Evolutionary conservation across 2,113 vertebrate genomes (phyloP), one percentile per base, ranked within the genome.

Genomic region (Carassius carassius): DNA sequence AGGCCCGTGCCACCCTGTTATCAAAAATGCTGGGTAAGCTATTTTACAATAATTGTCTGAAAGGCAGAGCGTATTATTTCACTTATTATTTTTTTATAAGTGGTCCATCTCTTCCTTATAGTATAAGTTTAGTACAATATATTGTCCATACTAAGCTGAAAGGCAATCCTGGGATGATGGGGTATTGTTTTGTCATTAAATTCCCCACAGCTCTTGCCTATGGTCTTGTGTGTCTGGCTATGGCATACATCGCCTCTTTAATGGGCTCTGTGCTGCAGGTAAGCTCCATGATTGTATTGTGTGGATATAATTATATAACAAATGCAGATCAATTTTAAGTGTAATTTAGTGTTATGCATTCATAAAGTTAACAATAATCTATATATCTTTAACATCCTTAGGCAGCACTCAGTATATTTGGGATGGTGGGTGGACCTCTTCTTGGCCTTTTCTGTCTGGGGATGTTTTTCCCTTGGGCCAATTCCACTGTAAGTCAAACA

Each of bases 371-470:
- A 25, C 16, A 76, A 0, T n/a, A 23, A 17, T 80, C 44, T 58
- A 56, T 72, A 21, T 81, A 14, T 73, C 5, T 63, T 58, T 32
- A 29, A 56, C 51, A 41, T 51, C 62, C 81, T 81, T 91, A 99
- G 98, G 98, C 97, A 0, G 97, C 98, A 72, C 92, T 99, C 89
- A 99, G 97, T 92, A 99, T 99, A 91, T 99, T 99, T 0, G 98
- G 98, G 83, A 99, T 99, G 96, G 93, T 99, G 21, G 98, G 98
- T 0, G 98, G 97, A 0, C 98, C 98, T 0, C 95, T 99, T 58
- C 95, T 99, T 17, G 98, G 98, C 49, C 88, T 98, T 83, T 99
- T 99, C 93, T 97, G 96, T 87, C 95, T 99, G 0, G 98, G 98
- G 47, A 96, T 99, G 93, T 99, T 99, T 92, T 99, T 99, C 82